Base-by-base conservation (phyloP, 2,888 invertebrate species). In the Eustalomyia histrio region DNA sequence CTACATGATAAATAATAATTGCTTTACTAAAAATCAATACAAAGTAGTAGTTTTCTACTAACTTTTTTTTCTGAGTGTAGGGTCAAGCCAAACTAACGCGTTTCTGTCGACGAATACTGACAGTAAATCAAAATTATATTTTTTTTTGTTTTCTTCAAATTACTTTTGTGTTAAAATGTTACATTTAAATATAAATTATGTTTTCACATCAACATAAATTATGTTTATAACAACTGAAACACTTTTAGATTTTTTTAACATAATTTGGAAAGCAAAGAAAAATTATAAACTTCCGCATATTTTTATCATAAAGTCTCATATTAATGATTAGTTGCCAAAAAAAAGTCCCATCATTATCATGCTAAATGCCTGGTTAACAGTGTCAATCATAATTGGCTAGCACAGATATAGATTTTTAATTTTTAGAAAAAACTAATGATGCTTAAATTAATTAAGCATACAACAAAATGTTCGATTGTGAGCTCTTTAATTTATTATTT, bases 251-350 rank as follows among this genome's bases (percentile, higher is more conserved):
- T 17, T 12, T 5, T 29, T 12, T n/a, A n/a, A 16, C 24, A 63
- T 63, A 53, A 43, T 18, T 52, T 61, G 33, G 33, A 35, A 18
- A 63, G 9, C 0, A 14, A 50, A 60, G 7, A 18, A n/a, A 21
- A 9, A 12, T 21, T 21, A 35, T 47, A 17, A 29, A 35, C 52
- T 74, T 74, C 74, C 74, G 74, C 65, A 74, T 65, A 65, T 65
- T 65, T 74, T 52, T 16, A 17, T 2, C 29, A 5, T 58, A 14
- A 58, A 24, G 17, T 33, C 14, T 57, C 6, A 74, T 24, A 64
- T 50, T 52, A 21, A 65, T 60, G 58, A n/a, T 68, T 29, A n/a
- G 18, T 55, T 76, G 76, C 76, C 68, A 69, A 76, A 52, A 65
- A 55, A 1, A 33, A 43, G 35, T 43, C 14, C 52, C 18, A 65